phyloP scores from a whole-genome alignment of 2,113 vertebrate species.

The Pteropus alecto region DNA sequence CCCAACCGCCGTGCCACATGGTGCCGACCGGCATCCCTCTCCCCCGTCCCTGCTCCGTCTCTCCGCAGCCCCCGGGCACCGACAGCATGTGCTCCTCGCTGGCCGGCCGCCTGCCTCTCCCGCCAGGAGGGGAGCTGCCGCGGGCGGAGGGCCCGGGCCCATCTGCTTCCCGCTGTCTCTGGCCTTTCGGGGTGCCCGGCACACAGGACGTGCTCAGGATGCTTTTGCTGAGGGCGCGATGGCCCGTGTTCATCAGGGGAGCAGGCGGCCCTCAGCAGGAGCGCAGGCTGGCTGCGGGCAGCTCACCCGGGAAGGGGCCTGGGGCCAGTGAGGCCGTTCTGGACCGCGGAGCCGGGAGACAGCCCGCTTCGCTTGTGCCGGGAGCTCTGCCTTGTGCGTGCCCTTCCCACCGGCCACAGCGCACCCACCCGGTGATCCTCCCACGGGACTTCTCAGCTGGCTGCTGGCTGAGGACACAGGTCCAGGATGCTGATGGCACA shows the following conservation, averaged over 20 bases:
- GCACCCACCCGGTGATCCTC: rapidly evolving
- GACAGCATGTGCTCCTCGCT: not conserved
- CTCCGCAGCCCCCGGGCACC: not conserved
- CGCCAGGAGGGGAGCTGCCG: not conserved
- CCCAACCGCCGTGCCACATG: rapidly evolving
- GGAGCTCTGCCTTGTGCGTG: rapidly evolving
- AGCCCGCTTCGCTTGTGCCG: rapidly evolving
- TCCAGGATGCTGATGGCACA: not conserved
- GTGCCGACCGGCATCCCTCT: no score
- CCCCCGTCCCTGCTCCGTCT: rapidly evolving
- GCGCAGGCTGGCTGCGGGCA: rapidly evolving
- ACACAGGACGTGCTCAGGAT: rapidly evolving
- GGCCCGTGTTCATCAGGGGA: no score
- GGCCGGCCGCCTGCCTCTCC: not conserved
- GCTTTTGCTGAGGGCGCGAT: no score
- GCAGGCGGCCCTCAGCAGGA: not conserved
- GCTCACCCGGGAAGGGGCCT: rapidly evolving
- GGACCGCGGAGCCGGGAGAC: rapidly evolving
- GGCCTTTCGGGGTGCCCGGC: not conserved
- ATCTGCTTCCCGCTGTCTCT: not conserved
- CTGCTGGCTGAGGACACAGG: not conserved
- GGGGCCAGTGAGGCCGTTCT: no score
- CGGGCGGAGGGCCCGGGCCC: rapidly evolving
- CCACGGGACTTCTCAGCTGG: not conserved
- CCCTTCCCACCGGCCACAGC: rapidly evolving